Conservation (phyloP, 2,797 vertebrate genomes). For the Enteromius trimaculatus region DNA sequence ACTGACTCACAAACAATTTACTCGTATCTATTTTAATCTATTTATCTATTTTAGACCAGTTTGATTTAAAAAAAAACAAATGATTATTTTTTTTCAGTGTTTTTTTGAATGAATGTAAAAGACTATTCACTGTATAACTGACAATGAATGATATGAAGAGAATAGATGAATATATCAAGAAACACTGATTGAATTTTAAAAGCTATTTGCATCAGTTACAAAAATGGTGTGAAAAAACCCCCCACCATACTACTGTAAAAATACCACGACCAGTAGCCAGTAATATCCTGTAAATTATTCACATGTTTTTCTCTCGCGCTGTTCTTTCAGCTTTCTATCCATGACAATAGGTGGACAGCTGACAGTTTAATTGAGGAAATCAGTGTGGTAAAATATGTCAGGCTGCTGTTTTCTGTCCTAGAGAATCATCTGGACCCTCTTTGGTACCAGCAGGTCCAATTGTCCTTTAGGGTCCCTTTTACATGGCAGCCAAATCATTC, state of each 20-base stretch:
- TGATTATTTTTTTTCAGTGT: neutral
- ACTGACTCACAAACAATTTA: no score
- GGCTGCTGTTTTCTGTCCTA: slow-evolving; percentile 59
- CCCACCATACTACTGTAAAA: neutral
- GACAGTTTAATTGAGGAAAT: slow-evolving; percentile 74
- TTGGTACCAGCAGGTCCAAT: slow-evolving; percentile 64
- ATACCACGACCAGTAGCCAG: neutral
- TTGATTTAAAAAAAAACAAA: neutral
- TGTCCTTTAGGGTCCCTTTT: slow-evolving; percentile 70
- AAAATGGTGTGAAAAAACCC: neutral
- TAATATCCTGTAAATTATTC: neutral
- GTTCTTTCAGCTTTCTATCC: slow-evolving; percentile 51
- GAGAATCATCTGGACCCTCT: slow-evolving; percentile 46
- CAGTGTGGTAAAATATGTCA: slow-evolving; percentile 62
- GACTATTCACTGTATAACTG: neutral
- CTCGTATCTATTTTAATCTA: no score
- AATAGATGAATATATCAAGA: neutral
- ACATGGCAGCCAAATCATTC: slow-evolving; percentile 65
- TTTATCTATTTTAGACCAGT: no score
- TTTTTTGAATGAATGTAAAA: neutral
- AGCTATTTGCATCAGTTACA: neutral
- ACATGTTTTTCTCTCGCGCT: slow-evolving; percentile 55
- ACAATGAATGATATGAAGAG: neutral
- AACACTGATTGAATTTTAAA: neutral
- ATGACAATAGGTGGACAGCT: slow-evolving; percentile 63